These are phyloP conservation scores for Pipistrellus pygmaeus DNA, from an alignment of 2,797 vertebrate species.

Conservation along the genomic window DNA sequence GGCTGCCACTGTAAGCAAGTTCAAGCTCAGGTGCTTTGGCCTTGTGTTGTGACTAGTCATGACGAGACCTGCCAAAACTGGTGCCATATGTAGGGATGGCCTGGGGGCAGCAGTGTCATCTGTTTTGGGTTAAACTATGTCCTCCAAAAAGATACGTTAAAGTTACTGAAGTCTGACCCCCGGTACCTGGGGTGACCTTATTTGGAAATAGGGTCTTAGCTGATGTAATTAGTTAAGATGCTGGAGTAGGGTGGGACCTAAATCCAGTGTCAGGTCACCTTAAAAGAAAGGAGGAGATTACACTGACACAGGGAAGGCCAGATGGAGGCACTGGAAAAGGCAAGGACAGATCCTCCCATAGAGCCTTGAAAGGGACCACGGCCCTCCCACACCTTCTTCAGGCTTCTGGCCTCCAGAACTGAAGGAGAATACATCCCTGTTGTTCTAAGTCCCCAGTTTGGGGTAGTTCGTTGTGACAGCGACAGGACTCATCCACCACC, in stretches of 20 bases:
- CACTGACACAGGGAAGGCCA: not conserved
- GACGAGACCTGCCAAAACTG: not conserved
- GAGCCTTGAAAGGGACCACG: fast-evolving
- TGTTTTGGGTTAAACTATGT: not conserved
- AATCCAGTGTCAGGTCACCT: not conserved
- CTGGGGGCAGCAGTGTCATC: not conserved
- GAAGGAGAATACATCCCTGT: not conserved
- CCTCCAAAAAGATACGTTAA: not conserved
- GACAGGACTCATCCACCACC: not conserved
- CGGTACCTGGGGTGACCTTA: not conserved
- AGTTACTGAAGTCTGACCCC: not conserved
- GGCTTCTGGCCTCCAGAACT: not conserved
- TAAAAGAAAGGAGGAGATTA: not conserved
- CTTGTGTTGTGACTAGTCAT: not conserved
- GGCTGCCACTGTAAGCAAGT: not conserved
- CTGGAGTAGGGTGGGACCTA: not conserved
- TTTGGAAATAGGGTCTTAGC: not conserved
- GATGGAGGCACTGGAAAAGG: fast-evolving
- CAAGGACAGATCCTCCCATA: not conserved
- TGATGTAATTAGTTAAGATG: no score
- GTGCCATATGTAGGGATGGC: not conserved
- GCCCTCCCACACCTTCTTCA: no score
- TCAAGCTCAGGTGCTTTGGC: not conserved
- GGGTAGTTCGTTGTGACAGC: not conserved
- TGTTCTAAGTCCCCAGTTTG: no score